Percentiles rank a stretch among this genome's conserved stretches.
Evolutionary conservation across 2,888 invertebrate genomes (phyloP).

Genomic region (Heliconius erato): DNA sequence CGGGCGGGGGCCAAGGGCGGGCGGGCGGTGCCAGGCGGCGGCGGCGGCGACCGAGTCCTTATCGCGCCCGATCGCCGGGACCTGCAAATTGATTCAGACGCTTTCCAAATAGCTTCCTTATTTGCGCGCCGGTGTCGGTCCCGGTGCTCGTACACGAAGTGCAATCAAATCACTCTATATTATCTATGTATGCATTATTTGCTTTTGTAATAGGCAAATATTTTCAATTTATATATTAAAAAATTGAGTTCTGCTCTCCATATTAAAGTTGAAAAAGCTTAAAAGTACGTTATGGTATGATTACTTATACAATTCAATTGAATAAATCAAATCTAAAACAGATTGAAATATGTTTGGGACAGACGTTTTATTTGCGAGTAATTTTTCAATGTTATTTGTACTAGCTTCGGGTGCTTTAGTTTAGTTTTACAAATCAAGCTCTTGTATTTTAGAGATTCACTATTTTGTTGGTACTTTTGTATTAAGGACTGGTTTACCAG

Average conservation of each 20-base stretch:
- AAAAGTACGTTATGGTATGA: neutral
- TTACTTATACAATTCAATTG: neutral
- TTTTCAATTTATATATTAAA: too few relatives aligned
- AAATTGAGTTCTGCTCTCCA: too few relatives aligned
- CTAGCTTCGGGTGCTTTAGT: neutral
- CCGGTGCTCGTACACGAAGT: neutral
- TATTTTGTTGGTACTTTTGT: neutral
- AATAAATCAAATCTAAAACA: neutral
- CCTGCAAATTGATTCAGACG: constrained; percentile 19
- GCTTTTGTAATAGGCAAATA: too few relatives aligned
- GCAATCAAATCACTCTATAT: neutral
- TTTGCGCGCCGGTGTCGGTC: neutral
- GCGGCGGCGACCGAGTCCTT: constrained; percentile 6
- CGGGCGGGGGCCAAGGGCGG: neutral
- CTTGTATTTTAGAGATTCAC: neutral
- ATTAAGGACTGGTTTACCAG: constrained; percentile 2
- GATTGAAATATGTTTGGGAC: neutral
- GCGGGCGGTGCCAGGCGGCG: constrained; percentile 20
- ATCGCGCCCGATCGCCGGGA: neutral
- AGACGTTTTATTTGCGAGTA: neutral
- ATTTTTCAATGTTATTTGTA: neutral
- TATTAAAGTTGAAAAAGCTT: neutral
- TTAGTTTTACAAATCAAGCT: neutral
- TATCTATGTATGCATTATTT: too few relatives aligned
- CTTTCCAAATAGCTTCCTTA: constrained; percentile 27